A percentile compares a stretch with the other conserved stretches of the same genome.
Evolutionary conservation across 2,797 vertebrate species (phyloP).

Genomic region (Anabacerthia variegaticeps): DNA sequence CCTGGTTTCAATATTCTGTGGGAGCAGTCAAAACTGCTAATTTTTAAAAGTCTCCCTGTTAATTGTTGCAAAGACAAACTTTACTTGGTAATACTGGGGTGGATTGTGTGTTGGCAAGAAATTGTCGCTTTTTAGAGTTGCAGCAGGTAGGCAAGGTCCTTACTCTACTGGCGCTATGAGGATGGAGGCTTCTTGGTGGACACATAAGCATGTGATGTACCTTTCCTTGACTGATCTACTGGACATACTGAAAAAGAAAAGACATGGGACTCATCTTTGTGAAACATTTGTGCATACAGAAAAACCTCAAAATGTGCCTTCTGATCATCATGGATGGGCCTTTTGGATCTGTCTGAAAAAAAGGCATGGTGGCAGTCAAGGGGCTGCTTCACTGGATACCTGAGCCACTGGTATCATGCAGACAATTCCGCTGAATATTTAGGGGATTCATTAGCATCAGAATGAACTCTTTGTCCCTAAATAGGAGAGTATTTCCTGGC

Average conservation of each 20-base stretch:
- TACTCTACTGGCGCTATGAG: not conserved
- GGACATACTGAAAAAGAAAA: not conserved
- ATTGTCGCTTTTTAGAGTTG: not conserved
- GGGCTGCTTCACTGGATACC: not conserved
- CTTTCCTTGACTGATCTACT: not conserved
- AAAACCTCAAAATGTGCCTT: not conserved
- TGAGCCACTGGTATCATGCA: not conserved
- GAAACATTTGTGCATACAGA: not conserved
- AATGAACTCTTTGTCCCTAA: not conserved
- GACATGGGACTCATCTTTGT: not conserved
- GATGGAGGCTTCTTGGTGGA: not conserved
- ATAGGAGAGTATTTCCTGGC: conserved; percentile 9
- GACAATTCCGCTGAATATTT: not conserved
- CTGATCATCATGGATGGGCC: not conserved
- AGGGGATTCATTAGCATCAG: conserved; percentile 29
- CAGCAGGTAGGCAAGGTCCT: not conserved
- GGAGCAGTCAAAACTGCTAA: not conserved
- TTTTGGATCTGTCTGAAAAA: not conserved
- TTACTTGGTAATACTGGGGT: not conserved
- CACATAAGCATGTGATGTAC: fast-evolving
- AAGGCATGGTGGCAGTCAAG: not conserved
- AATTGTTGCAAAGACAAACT: not conserved
- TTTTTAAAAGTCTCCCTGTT: not conserved
- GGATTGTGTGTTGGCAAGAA: not conserved
- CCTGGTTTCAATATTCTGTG: not conserved